Evolutionary conservation across 2,113 vertebrate species (phyloP), one percentile per base, ranked within the genome.

Genomic region (Lucifuga dentata): DNA sequence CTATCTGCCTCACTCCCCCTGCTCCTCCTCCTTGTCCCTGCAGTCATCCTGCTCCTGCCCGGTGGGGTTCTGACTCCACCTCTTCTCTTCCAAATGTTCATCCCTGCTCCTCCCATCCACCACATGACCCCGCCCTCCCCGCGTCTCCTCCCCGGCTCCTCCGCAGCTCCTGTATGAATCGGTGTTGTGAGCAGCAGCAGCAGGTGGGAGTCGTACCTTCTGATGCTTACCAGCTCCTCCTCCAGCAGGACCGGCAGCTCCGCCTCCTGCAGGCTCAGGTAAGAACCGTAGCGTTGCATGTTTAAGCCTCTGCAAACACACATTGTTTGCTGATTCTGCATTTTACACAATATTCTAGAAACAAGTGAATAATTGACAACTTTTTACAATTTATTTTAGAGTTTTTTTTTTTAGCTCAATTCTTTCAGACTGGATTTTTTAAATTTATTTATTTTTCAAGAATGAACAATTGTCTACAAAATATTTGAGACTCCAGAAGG

Each of bases 221-320:
- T 1, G 94, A 98, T 78, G 91, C 95, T 0, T 98, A 95, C 86
- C 80, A 68, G 17, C 92, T 97, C 41, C 91, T 99, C 15, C 90
- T 95, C 36, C 93, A 97, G 4, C 97, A 99, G 80, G 95, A 98
- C 52, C 92, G 81, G 24, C 96, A 99, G 89, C 92, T 99, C 11
- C 96, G 95, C 88, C 85, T 96, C 63, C 93, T 99, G 44, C 97
- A 98, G 65, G 91, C 94, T 64, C 97, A 99, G 96, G 97, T 98
- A 78, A 73, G 5, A 5, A 6, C 15, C 21, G 24, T 41, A 3
- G 11, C 11, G 26, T 16, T 52, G 8, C 17, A 49, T 13, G 0
- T 36, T 29, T 3, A 29, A 5, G 26, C 7, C 26, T n/a, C 26
- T 29, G 3, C 26, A 29, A 7, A 5, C 26, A 29, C 26, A 29